A percentile compares a stretch with the other conserved stretches of the same genome.
Conservation (phyloP, 2,888 invertebrate species). For the Entomobrya proxima region DNA sequence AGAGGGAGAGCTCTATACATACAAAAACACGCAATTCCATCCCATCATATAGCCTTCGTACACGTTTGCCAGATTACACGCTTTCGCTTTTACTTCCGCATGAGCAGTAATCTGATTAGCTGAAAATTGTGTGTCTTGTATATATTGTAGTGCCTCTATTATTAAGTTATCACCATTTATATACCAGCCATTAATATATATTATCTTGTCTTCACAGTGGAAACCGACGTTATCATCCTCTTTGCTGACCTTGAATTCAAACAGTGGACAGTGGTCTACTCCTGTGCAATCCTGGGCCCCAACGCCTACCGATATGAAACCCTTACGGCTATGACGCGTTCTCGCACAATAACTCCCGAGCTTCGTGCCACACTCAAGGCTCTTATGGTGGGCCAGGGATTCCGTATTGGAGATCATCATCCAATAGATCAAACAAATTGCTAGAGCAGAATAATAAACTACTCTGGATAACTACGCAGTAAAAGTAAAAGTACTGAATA, state of each 20-base stretch:
- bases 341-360: conserved; percentile 50
- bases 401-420: conserved; percentile 67
- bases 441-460: neutral
- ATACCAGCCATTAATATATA: too few relatives aligned
- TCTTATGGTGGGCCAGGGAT: conserved; percentile 67
- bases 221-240: conserved; percentile 47
- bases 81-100: neutral
- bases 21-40: too few relatives aligned
- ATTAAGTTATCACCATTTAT: neutral
- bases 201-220: conserved; percentile 7
- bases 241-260: conserved; percentile 62
- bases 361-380: conserved; percentile 60
- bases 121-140: neutral
- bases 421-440: conserved; percentile 57
- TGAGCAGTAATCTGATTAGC: neutral
- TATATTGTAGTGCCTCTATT: too few relatives aligned
- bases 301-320: conserved; percentile 58
- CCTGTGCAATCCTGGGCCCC: conserved; percentile 50
- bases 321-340: conserved; percentile 60
- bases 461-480: neutral
- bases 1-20: too few relatives aligned
- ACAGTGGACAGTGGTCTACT: conserved; percentile 62
- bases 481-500: too few relatives aligned
- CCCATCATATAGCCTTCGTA: too few relatives aligned
- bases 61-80: neutral